Percentiles rank a stretch among this genome's conserved stretches.
These are phyloP conservation scores for Capra hircus DNA, from an alignment of 2,113 vertebrate genomes.

Conservation along the genomic window DNA sequence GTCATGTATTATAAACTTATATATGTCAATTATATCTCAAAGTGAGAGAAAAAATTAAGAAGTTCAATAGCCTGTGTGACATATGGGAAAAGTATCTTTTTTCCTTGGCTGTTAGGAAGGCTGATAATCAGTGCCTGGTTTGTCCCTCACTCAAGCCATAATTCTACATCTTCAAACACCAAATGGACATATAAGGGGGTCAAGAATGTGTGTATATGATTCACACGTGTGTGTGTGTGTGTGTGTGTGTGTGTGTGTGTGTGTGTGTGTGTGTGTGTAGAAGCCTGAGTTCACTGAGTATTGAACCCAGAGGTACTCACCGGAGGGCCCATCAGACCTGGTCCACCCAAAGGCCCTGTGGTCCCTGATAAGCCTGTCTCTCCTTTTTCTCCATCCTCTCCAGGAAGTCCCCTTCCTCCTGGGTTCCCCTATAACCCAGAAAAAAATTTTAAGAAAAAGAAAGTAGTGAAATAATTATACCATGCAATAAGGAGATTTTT, in stretches of 20 bases:
- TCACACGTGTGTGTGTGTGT: not conserved
- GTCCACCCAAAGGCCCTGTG: slow-evolving; percentile 82
- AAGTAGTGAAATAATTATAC: not conserved
- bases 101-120: not conserved
- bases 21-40: not conserved
- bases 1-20: not conserved
- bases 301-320: slow-evolving; percentile 80
- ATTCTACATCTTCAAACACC: not conserved
- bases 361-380: slow-evolving; percentile 84
- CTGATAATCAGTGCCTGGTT: not conserved
- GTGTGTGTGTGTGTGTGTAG: rapidly evolving
- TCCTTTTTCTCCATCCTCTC: slow-evolving; percentile 92
- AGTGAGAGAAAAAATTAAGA: not conserved
- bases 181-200: not conserved
- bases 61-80: not conserved
- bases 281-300: not conserved
- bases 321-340: slow-evolving; percentile 86
- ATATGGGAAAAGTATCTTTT: not conserved
- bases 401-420: slow-evolving; percentile 86
- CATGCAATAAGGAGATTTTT: not conserved
- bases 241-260: not conserved
- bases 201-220: not conserved
- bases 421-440: slow-evolving; percentile 84
- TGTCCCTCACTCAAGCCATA: not conserved
- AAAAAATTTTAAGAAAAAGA: not conserved